Conservation (phyloP, 2,113 vertebrate genomes). For the Periophthalmodon schlosseri region DNA sequence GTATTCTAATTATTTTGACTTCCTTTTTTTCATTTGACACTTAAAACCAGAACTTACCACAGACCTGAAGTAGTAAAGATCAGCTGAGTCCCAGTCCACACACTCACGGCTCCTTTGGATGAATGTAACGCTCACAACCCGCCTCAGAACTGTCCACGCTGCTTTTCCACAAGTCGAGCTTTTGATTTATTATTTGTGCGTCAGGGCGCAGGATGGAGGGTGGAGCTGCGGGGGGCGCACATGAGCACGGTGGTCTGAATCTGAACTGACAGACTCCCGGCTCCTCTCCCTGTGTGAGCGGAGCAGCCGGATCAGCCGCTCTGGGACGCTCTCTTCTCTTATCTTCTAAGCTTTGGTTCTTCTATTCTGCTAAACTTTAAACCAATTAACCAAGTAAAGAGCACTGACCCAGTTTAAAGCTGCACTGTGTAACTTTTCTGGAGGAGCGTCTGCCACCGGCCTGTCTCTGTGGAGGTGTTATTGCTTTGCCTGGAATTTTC, state of each 20-base stretch:
- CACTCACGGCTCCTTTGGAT: neutral
- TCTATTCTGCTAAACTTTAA: neutral
- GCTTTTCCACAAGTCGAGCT: slow-evolving; percentile 18
- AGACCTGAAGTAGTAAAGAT: neutral
- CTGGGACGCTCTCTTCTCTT: neutral
- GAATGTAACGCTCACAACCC: slow-evolving; percentile 4
- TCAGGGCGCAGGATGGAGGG: slow-evolving; percentile 20
- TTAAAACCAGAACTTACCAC: too few relatives aligned
- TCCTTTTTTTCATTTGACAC: too few relatives aligned
- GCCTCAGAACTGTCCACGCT: slow-evolving; percentile 22
- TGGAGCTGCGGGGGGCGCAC: slow-evolving; percentile 50
- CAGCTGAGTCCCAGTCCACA: slow-evolving; percentile 1
- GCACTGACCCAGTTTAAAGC: too few relatives aligned
- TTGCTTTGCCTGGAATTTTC: too few relatives aligned
- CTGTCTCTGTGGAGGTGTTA: too few relatives aligned
- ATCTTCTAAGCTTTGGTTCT: neutral
- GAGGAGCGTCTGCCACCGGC: too few relatives aligned
- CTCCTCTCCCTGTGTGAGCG: slow-evolving; percentile 40
- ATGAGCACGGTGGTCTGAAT: slow-evolving; percentile 59
- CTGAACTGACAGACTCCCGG: slow-evolving; percentile 54
- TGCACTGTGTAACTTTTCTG: too few relatives aligned
- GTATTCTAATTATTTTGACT: too few relatives aligned
- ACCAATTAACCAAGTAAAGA: too few relatives aligned
- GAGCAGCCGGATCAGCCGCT: slow-evolving; percentile 21
- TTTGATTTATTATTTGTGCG: slow-evolving; percentile 45